Conservation (phyloP, 2,888 invertebrate genomes). For the Pegoplata infirma region DNA sequence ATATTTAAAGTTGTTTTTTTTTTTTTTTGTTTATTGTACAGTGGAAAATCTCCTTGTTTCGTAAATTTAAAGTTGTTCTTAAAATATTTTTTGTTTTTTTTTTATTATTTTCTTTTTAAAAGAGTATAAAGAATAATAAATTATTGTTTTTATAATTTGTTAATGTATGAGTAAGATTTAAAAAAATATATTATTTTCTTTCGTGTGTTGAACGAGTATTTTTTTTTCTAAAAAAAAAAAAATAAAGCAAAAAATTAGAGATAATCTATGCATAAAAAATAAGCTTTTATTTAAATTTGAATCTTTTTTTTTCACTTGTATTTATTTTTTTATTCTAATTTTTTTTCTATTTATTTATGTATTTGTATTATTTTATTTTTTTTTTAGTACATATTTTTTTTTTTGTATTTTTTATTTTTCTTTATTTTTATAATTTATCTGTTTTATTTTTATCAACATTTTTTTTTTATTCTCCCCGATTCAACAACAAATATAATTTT, state of each 20-base stretch:
- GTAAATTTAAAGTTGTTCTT: neutral
- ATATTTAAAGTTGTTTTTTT: neutral
- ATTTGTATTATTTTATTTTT: conserved; percentile 2
- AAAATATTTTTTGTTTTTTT: conserved; percentile 1
- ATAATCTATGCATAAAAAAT: neutral
- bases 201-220: conserved; percentile 16
- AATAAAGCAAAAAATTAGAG: conserved; percentile 1
- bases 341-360: neutral
- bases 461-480: conserved; percentile 12
- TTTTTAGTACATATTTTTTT: conserved; percentile 10
- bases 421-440: conserved; percentile 40
- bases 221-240: conserved; percentile 17
- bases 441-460: conserved; percentile 59
- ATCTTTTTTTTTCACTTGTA: conserved; percentile 11
- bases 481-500: too few relatives aligned
- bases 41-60: too few relatives aligned
- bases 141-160: neutral
- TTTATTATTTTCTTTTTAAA: neutral
- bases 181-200: neutral
- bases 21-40: too few relatives aligned
- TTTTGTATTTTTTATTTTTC: conserved; percentile 15
- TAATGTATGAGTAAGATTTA: conserved; percentile 13
- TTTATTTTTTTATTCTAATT: neutral
- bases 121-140: conserved; percentile 2
- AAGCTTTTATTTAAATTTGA: conserved; percentile 6